Evolutionary conservation across 1,140 invertebrate genomes (phyloP), one percentile per base, ranked within the genome.

Genomic region (Drosophila trapezifrons): DNA sequence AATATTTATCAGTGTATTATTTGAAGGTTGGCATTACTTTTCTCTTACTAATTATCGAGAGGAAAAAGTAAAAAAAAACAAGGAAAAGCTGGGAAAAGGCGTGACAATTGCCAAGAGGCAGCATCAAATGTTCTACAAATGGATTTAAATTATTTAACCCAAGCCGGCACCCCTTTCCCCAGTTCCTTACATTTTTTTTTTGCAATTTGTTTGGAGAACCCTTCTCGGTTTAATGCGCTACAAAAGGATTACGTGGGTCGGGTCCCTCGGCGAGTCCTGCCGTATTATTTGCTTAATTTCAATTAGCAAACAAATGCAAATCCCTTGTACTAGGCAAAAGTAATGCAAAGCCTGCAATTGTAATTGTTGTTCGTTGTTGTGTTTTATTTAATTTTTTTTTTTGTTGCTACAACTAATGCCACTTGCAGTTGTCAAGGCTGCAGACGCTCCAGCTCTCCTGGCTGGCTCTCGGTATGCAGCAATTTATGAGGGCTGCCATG

Each of bases 161-260:
- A 57, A 56, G 45, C 22, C 69, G 57, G 20, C 51, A 45, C 54
- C 67, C 67, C 37, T 74, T 59, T 63, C 40, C 18, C 59, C 43
- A 27, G 45, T 51, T 59, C 58, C 35, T 52, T n/a, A n/a, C 43
- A 52, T 60, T 57, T 60, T 47, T 59, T 47, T n/a, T 58, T 67
- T 55, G 42, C 49, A 35, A 52, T 18, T 25, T 42, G 18, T 22
- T 29, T 40, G 18, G 27, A 37, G 37, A 58, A 37, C 78, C 59
- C 45, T 73, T 62, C 32, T 67, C 38, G 40, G 77, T 81, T 85
- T 90, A 78, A 85, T 86, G 82, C 73, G 82, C 83, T 91, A 91
- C 90, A 91, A 91, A 87, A 78, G 87, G 90, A 91, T 91, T 91
- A 91, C 87, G 78, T 81, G 90, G 90, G 90, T 91, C 37, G 78